These are phyloP conservation scores for Barbus barbus DNA, from an alignment of 2,113 vertebrate species.

Conservation along the genomic window DNA sequence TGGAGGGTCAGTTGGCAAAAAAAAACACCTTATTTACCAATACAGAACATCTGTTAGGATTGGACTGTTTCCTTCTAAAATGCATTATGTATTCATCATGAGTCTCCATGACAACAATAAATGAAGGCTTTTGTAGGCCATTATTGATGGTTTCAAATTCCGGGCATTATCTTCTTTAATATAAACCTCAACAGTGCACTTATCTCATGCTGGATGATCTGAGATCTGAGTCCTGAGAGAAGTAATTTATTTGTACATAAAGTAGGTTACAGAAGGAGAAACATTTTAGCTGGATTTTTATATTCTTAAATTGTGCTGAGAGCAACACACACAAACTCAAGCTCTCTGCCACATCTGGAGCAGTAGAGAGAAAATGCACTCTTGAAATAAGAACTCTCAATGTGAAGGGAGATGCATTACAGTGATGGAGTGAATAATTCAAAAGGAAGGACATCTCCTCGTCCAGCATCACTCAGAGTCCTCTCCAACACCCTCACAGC, in stretches of 20 bases:
- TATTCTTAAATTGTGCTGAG: neutral
- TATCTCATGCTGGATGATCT: neutral
- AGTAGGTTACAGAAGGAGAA: neutral
- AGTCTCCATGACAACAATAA: slow-evolving; percentile 4
- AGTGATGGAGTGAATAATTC: slow-evolving; percentile 40
- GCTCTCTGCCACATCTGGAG: slow-evolving; percentile 13
- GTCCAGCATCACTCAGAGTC: too few relatives aligned
- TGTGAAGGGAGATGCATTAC: slow-evolving; percentile 31
- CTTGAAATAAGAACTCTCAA: slow-evolving; percentile 26
- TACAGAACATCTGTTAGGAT: neutral
- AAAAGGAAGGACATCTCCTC: slow-evolving; percentile 34
- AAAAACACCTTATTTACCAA: neutral
- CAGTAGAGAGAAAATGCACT: neutral
- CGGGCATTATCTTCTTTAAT: neutral
- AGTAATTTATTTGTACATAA: neutral
- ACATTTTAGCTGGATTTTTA: neutral
- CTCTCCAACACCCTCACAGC: slow-evolving; percentile 20
- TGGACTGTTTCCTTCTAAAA: neutral
- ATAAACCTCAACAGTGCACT: neutral
- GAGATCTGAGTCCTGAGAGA: neutral
- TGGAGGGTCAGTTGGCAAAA: neutral
- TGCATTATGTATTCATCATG: neutral
- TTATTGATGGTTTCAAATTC: slow-evolving; percentile 31
- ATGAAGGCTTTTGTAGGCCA: neutral
- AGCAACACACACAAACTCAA: neutral